phyloP scores from a whole-genome alignment of 2,113 vertebrate species.

The Oreotrochilus melanogaster region DNA sequence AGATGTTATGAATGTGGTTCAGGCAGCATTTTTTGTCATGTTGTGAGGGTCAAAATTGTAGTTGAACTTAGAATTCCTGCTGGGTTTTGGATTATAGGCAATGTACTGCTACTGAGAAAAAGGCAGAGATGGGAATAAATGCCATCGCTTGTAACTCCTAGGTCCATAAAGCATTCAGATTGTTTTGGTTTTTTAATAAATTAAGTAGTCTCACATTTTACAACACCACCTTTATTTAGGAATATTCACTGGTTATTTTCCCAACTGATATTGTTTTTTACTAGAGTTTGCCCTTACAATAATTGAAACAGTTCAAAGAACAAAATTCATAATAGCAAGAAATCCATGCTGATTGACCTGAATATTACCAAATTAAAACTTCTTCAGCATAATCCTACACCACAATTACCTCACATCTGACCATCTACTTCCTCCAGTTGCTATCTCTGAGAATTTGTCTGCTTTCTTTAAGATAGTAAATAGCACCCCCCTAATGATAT shows the following conservation, averaged over 20 bases:
- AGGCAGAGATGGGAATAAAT: slow-evolving; percentile 13
- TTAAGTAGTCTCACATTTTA: neutral
- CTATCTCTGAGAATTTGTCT: neutral
- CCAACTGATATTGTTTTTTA: neutral
- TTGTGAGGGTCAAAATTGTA: slow-evolving; percentile 35
- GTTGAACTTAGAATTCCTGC: slow-evolving; percentile 7
- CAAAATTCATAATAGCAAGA: neutral
- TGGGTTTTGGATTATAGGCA: slow-evolving; percentile 18
- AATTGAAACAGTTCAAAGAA: neutral
- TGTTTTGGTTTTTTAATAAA: neutral
- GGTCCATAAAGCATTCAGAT: neutral
- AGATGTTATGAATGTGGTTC: neutral
- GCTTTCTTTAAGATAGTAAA: neutral
- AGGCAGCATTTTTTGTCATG: neutral
- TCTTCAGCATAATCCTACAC: neutral
- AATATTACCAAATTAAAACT: neutral
- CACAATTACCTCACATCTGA: neutral
- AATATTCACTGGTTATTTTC: neutral
- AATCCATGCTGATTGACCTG: neutral
- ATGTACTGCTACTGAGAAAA: neutral
- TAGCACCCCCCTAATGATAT: neutral
- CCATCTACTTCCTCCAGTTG: neutral
- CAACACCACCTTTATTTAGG: neutral
- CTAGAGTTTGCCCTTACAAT: neutral
- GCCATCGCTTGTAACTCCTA: neutral